Evolutionary conservation across 1,140 invertebrate species (phyloP), one percentile per base, ranked within the genome.

Genomic region (Radopholus similis): DNA sequence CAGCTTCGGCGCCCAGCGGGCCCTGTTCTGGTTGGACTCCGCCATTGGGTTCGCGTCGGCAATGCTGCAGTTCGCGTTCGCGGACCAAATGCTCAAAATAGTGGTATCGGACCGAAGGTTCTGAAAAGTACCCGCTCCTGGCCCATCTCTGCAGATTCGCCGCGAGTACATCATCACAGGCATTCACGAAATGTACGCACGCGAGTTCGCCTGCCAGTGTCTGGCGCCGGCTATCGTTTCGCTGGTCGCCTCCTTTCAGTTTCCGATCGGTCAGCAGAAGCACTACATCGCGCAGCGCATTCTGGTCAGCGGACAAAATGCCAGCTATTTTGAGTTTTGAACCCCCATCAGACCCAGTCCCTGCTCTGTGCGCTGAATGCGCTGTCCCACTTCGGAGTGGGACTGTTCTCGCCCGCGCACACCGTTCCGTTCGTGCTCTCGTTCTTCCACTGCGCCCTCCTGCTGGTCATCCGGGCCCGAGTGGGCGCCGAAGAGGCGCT

Each of bases 211-310:
- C 9, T 28, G 34, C 38, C 54, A 67, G 28, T 69, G 40, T 51
- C 26, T 67, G n/a, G 65, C 34, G 38, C 63, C 54, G 26, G 65
- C 65, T 13, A 68, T 67, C 15, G 13, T 68, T n/a, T 67, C 65
- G 13, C 40, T 67, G 30, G 37, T 63, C 11, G 65, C 65, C 6
- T 40, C 62, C 26, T 18, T 44, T 8, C 65, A 67, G 30, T 67
- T 67, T 28, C 11, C 65, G 21, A 21, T 68, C 13, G 18, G 23
- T 4, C 65, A 67, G 11, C 65, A 67, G 21, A 66, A 65, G 35
- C 42, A 51, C 34, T 67, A 67, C 47, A 51, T 63, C 32, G n/a
- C 15, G 15, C 65, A 67, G 30, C 65, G 65, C 35, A 63, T 67
- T 67, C 11, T 67, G 65, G 65, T 67, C 21, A 1, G 32, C 11